Evolutionary conservation across 2,888 invertebrate genomes (phyloP).

Genomic region (Nomada flava): DNA sequence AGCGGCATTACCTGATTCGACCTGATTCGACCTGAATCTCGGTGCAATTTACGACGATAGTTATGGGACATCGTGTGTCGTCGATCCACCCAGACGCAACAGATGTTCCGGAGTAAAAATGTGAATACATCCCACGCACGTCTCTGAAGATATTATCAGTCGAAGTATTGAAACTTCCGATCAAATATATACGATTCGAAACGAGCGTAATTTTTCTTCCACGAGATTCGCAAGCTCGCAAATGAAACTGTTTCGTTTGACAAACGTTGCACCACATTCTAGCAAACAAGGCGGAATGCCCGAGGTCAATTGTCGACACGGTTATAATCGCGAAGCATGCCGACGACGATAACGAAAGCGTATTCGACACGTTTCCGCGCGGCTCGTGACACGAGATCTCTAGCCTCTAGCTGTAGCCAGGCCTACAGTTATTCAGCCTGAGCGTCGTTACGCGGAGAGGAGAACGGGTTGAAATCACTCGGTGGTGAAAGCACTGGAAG

Average conservation of each 20-base stretch:
- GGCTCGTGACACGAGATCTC: neutral
- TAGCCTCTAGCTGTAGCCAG: neutral
- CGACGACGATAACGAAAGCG: neutral
- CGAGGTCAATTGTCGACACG: conserved; percentile 6
- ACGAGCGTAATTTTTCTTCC: too few species aligned
- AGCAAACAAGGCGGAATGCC: neutral
- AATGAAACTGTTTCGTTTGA: too few species aligned
- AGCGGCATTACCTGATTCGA: conserved; percentile 25
- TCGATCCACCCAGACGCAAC: conserved; percentile 47
- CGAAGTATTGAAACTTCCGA: too few species aligned
- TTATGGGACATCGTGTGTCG: conserved; percentile 16
- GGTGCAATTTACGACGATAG: conserved; percentile 45
- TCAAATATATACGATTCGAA: neutral
- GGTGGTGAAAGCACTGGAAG: conserved; percentile 5
- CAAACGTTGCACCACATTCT: too few species aligned
- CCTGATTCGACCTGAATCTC: conserved; percentile 23
- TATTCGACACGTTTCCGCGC: conserved; percentile 34
- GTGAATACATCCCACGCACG: conserved; percentile 14
- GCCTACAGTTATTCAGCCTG: conserved; percentile 32
- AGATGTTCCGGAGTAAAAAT: conserved; percentile 51
- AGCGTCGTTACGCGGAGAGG: conserved; percentile 22
- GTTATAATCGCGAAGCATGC: conserved; percentile 10
- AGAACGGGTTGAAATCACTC: conserved; percentile 21
- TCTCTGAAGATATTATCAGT: neutral
- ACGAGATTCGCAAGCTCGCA: too few species aligned